A percentile compares a stretch with the other conserved stretches of the same genome.
Evolutionary conservation across 2,888 invertebrate genomes (phyloP).

Genomic region (Caenorhabditis panamensis): DNA sequence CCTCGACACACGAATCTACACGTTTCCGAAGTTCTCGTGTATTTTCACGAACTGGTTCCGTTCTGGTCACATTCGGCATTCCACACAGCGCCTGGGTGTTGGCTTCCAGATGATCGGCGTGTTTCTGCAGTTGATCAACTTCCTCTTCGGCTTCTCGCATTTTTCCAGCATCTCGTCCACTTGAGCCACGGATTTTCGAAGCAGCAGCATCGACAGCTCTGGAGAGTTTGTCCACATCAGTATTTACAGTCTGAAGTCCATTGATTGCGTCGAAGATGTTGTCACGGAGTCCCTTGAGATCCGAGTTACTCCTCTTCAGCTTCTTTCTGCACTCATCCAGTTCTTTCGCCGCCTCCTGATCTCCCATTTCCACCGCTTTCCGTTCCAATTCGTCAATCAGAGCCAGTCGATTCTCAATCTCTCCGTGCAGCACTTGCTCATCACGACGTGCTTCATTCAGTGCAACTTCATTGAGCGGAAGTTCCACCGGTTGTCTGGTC

Average conservation of each 20-base stretch:
- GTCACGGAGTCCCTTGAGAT: conserved; percentile 64
- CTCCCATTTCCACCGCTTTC: conserved; percentile 49
- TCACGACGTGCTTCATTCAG: conserved; percentile 64
- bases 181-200: conserved; percentile 43
- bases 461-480: conserved; percentile 62
- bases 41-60: conserved; percentile 46
- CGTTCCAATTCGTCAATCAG: conserved; percentile 62
- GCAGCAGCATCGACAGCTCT: conserved; percentile 47
- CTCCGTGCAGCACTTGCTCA: conserved; percentile 66
- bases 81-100: conserved; percentile 45
- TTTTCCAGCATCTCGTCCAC: conserved; percentile 41
- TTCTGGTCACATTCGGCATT: conserved; percentile 66
- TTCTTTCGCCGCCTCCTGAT: conserved; percentile 19
- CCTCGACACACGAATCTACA: conserved; percentile 49
- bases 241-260: conserved; percentile 61
- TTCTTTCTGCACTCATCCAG: conserved; percentile 45
- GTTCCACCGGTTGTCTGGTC: conserved; percentile 50
- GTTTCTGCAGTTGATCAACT: conserved; percentile 34
- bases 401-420: conserved; percentile 65
- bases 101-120: conserved; percentile 60
- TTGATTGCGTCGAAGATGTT: conserved; percentile 69
- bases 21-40: conserved; percentile 41
- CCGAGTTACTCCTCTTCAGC: conserved; percentile 53
- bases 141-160: conserved; percentile 56
- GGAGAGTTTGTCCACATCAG: conserved; percentile 57